phyloP scores from a whole-genome alignment of 2,888 invertebrate species.

The Chelonus formosanus region DNA sequence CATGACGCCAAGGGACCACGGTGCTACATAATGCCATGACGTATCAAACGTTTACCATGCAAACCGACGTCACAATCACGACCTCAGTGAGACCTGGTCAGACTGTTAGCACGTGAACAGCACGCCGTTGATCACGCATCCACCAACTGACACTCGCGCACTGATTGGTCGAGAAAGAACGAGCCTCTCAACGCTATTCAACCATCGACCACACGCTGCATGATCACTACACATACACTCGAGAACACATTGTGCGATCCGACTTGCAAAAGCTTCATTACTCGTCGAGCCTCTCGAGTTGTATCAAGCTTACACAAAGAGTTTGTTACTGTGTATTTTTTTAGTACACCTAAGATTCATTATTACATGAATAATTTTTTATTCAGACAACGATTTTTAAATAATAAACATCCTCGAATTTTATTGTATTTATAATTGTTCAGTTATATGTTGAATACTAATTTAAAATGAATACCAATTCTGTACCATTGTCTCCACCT shows the following conservation, averaged over 20 bases:
- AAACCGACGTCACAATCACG: conserved; percentile 73
- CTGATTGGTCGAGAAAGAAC: conserved; percentile 73
- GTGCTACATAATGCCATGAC: conserved; percentile 70
- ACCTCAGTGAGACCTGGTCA: conserved; percentile 78
- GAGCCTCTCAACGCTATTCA: conserved; percentile 78
- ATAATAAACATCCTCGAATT: neutral
- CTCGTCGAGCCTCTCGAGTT: conserved; percentile 50
- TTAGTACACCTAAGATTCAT: neutral
- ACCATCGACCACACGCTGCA: conserved; percentile 57
- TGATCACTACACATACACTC: conserved; percentile 66
- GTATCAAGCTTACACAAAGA: conserved; percentile 37
- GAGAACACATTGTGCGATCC: conserved; percentile 51
- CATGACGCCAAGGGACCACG: conserved; percentile 29
- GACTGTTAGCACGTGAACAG: conserved; percentile 86
- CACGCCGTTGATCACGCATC: conserved; percentile 80
- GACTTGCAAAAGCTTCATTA: conserved; percentile 61
- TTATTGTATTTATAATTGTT: neutral
- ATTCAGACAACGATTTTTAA: neutral
- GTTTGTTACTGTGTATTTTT: conserved; percentile 2
- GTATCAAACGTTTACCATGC: conserved; percentile 67
- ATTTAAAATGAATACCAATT: conserved; percentile 48
- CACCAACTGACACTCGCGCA: conserved; percentile 73
- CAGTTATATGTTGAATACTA: neutral
- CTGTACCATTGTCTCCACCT: conserved; percentile 58
- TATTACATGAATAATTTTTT: conserved; percentile 1